Conservation (phyloP, 2,113 vertebrate genomes). For the Todiramphus chloris region DNA sequence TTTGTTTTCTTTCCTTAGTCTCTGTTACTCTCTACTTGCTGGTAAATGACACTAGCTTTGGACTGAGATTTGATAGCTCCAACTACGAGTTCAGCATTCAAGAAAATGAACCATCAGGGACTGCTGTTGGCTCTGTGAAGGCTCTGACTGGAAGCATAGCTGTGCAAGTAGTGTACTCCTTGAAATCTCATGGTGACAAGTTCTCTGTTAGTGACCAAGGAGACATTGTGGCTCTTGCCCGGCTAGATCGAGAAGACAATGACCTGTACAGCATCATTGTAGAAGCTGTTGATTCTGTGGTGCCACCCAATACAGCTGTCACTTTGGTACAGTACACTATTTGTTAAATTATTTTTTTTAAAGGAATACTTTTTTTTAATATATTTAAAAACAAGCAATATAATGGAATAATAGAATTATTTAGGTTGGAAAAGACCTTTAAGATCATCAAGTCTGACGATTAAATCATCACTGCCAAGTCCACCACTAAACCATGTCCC, state of each 20-base stretch:
- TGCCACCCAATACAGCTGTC: conserved; percentile 70
- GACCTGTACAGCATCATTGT: conserved; percentile 74
- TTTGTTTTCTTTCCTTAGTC: conserved; percentile 49
- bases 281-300: conserved; percentile 73
- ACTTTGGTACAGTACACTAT: conserved; percentile 60
- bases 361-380: neutral
- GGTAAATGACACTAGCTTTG: conserved; percentile 20
- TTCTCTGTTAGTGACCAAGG: conserved; percentile 74
- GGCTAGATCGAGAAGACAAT: conserved; percentile 72
- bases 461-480: neutral
- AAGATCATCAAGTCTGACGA: neutral
- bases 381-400: neutral
- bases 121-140: conserved; percentile 67
- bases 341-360: neutral
- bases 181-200: conserved; percentile 66
- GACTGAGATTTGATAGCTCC: conserved; percentile 66
- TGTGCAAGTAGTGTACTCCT: conserved; percentile 56
- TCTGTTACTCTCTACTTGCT: conserved; percentile 68
- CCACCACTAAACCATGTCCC: neutral
- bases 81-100: conserved; percentile 75
- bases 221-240: conserved; percentile 19
- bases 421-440: neutral
- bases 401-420: neutral
- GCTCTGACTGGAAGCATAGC: conserved; percentile 60
- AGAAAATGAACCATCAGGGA: conserved; percentile 58